A percentile compares a stretch with the other conserved stretches of the same genome.
These are phyloP conservation scores for Helleia helle DNA, from an alignment of 2,888 invertebrate genomes.

Conservation along the genomic window DNA sequence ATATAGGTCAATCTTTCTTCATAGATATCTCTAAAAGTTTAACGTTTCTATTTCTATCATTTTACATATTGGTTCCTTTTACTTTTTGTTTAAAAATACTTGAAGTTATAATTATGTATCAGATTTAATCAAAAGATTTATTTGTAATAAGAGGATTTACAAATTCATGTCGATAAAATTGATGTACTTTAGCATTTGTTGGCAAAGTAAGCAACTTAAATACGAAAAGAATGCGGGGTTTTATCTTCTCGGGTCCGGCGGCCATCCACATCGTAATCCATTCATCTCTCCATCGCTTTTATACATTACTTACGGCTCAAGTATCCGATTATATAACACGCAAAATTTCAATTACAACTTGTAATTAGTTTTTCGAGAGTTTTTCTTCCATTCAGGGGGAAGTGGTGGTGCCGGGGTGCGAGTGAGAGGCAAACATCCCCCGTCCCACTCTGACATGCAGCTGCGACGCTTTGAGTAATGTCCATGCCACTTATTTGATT, in stretches of 20 bases:
- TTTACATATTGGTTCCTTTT: too few relatives aligned
- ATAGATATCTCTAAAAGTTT: too few relatives aligned
- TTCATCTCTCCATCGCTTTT: constrained; percentile 69
- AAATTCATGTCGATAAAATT: constrained; percentile 8
- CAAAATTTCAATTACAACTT: constrained; percentile 76
- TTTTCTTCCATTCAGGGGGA: constrained; percentile 71
- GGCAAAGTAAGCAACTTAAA: constrained; percentile 6
- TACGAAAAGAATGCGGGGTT: constrained; percentile 37
- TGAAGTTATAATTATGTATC: neutral
- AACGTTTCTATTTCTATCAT: too few relatives aligned
- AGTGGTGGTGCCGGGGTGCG: constrained; percentile 44
- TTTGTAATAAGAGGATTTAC: constrained; percentile 5
- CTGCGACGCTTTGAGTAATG: constrained; percentile 62
- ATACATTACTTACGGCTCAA: constrained; percentile 74
- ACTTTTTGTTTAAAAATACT: too few relatives aligned
- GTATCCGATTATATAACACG: constrained; percentile 76
- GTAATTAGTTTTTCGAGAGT: constrained; percentile 76
- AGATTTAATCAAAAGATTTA: constrained; percentile 1
- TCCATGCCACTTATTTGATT: constrained; percentile 70
- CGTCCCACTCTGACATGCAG: constrained; percentile 37
- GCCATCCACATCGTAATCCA: constrained; percentile 47
- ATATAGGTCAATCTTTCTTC: too few relatives aligned
- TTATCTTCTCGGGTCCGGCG: constrained; percentile 23
- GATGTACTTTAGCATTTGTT: constrained; percentile 4
- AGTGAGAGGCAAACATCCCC: constrained; percentile 30